Evolutionary conservation across 2,113 vertebrate genomes (phyloP).

Genomic region (Vanacampus margaritifer): DNA sequence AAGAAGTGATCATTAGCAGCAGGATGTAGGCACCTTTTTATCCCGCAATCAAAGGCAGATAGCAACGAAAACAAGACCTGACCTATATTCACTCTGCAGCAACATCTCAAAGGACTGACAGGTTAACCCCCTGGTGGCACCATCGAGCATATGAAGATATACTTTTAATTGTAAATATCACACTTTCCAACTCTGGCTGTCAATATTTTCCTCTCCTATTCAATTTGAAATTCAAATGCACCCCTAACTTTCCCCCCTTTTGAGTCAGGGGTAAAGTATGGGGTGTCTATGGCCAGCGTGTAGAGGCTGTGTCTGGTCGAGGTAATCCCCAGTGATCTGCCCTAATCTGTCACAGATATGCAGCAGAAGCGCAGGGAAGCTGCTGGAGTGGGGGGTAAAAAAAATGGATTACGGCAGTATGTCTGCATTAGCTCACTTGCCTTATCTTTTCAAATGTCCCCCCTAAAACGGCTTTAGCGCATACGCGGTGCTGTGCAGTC

Average conservation of each 20-base stretch:
- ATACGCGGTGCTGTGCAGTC: conserved; percentile 18
- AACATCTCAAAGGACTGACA: conserved; percentile 38
- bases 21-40: conserved; percentile 30
- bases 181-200: not conserved
- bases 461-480: conserved; percentile 68
- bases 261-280: conserved; percentile 9
- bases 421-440: conserved; percentile 70
- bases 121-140: conserved; percentile 25
- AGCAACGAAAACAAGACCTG: conserved; percentile 43
- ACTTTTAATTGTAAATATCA: not conserved
- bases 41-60: conserved; percentile 44
- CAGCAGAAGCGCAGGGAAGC: conserved; percentile 64
- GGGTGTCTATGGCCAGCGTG: conserved; percentile 60
- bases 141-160: conserved; percentile 9
- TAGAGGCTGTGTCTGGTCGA: conserved; percentile 58
- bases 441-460: conserved; percentile 71
- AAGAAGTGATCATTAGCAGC: conserved; percentile 34
- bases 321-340: conserved; percentile 77
- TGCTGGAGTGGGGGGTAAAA: conserved; percentile 32
- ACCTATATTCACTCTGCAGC: conserved; percentile 54
- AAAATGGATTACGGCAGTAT: conserved; percentile 70
- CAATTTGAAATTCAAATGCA: conserved; percentile 18
- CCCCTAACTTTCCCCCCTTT: conserved; percentile 7
- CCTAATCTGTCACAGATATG: conserved; percentile 79
- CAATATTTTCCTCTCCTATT: conserved; percentile 20